A percentile compares a stretch with the other conserved stretches of the same genome.
These are phyloP conservation scores for Trichosurus vulpecula DNA, from an alignment of 2,797 vertebrate species.

Conservation along the genomic window DNA sequence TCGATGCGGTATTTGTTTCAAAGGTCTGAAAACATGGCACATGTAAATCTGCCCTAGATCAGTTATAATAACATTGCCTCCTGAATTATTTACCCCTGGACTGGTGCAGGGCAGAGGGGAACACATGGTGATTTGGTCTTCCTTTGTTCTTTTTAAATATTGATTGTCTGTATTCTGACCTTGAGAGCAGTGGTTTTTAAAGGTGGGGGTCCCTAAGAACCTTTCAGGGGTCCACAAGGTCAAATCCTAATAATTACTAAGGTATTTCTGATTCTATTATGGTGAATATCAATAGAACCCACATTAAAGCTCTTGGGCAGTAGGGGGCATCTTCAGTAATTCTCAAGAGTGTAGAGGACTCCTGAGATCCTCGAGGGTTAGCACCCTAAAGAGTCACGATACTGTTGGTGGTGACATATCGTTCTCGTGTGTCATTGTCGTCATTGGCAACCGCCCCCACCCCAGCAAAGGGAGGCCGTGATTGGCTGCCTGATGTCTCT, in stretches of 20 bases:
- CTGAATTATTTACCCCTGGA: constrained; percentile 30
- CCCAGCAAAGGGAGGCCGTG: constrained; percentile 29
- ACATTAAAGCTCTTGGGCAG: neutral
- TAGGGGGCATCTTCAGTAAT: neutral
- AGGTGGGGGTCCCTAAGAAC: neutral
- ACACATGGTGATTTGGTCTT: neutral
- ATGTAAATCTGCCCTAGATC: neutral
- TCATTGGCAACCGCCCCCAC: neutral
- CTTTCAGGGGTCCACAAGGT: neutral
- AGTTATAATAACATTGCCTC: constrained; percentile 22
- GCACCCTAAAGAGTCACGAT: neutral
- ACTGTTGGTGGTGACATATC: neutral
- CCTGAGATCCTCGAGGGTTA: too few relatives aligned
- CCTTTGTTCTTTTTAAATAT: neutral
- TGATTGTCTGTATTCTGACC: neutral
- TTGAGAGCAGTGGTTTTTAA: neutral
- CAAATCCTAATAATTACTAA: neutral
- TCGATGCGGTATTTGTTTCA: constrained; percentile 25
- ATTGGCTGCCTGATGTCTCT: neutral
- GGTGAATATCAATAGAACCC: neutral
- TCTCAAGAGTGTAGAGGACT: neutral
- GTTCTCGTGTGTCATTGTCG: neutral
- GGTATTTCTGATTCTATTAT: neutral
- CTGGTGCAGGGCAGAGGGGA: neutral
- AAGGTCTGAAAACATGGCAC: neutral